Base-by-base conservation (phyloP, 2,113 vertebrate genomes). In the Bagarius yarrelli region DNA sequence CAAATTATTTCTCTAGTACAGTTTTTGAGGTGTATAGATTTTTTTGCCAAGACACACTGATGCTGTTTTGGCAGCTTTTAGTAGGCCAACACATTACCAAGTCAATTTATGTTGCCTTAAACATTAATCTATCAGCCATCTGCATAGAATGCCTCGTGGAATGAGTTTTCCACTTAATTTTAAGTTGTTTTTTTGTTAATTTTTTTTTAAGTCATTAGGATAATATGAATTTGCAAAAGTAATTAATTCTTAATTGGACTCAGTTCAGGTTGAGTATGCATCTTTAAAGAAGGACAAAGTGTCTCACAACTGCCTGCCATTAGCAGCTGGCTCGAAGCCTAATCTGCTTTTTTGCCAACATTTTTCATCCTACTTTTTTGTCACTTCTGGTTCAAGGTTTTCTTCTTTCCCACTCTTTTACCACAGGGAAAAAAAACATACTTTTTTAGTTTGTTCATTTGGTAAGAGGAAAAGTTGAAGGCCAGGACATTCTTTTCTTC, bases 401-500 rank as follows among this genome's bases (percentile, higher is more conserved):
- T 72, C 76, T 74, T 60, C 55, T 57, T 83, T 72, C 56, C 52
- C 81, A 76, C 79, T 84, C 89, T 88, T 82, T 85, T 91, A 90
- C 91, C 93, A 92, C 91, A 93, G 92, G 91, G 93, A 93, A 92
- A 89, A 90, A 93, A 93, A 89, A 90, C 4, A 55, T 50, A 73
- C 91, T 90, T 90, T 90, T n/a, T 90, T 88, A 91, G 89, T 90
- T 88, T 91, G 90, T 92, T 92, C 89, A 92, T 91, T 92, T 92
- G 92, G 89, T 84, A 86, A 92, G 82, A 92, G 92, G 92, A 93
- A 92, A 91, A 93, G 92, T 90, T 92, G 92, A 94, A 93, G 91
- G 92, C 91, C 88, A 85, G 89, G 88, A 87, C 90, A 90, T 90
- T 91, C 86, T 91, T 84, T 86, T 87, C 90, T 90, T 88, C 89